Conservation (phyloP, 2,888 invertebrate species). For the Scaptodrosophila latifasciaeformis region DNA sequence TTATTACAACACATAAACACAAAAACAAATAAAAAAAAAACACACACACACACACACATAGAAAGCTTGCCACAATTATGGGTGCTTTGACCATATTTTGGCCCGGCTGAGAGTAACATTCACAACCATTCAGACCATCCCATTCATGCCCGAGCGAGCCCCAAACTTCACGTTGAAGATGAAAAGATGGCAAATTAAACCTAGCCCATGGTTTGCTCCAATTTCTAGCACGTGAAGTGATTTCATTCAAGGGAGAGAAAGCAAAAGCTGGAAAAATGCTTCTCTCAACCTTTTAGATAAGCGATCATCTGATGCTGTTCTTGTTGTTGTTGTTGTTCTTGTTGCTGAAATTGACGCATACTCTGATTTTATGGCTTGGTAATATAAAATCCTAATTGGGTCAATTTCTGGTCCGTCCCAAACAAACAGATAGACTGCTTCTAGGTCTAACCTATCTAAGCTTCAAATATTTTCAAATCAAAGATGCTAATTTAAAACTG, state of each 20-base stretch:
- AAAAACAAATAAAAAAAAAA: constrained; percentile 3
- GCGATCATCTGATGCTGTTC: neutral
- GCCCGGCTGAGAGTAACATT: neutral
- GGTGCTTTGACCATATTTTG: constrained; percentile 2
- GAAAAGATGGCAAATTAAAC: constrained; percentile 1
- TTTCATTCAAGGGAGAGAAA: constrained; percentile 36
- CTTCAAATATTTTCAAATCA: constrained; percentile 48
- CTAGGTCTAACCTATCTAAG: too few relatives aligned
- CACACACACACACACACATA: neutral
- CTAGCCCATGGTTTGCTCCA: constrained; percentile 33
- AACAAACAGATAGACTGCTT: too few relatives aligned
- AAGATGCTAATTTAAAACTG: constrained; percentile 56
- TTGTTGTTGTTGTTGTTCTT: neutral
- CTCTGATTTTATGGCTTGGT: constrained; percentile 51
- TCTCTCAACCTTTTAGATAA: constrained; percentile 15
- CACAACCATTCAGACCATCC: neutral
- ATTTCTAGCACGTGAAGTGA: constrained; percentile 19
- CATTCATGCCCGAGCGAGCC: neutral
- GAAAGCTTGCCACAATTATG: constrained; percentile 33
- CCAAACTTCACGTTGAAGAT: neutral
- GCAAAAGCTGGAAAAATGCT: constrained; percentile 24
- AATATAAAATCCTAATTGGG: constrained; percentile 53
- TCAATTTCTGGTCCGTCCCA: constrained; percentile 26
- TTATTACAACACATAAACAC: constrained; percentile 31
- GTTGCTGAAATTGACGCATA: constrained; percentile 28